Evolutionary conservation across 1,140 invertebrate species (phyloP).

Genomic region (Orussus abietinus): DNA sequence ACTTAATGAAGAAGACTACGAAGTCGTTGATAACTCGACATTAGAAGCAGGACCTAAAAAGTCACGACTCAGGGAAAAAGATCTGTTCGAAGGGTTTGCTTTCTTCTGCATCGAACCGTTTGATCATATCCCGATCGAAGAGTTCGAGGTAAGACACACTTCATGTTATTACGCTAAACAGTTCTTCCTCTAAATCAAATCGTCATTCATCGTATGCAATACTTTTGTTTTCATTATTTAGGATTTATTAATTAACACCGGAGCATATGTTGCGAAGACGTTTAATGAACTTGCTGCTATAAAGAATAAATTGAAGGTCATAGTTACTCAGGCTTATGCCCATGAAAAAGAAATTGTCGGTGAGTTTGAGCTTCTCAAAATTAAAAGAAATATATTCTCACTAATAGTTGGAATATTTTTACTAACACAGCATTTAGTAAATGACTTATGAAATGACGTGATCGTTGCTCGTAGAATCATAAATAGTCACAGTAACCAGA

Average conservation of each 20-base stretch:
- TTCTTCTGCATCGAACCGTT: constrained; percentile 26
- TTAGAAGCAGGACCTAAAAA: constrained; percentile 18
- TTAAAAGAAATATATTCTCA: not conserved
- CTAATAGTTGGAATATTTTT: constrained; percentile 1
- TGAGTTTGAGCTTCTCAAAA: too few relatives aligned
- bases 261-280: constrained; percentile 16
- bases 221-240: constrained; percentile 6
- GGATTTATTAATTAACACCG: constrained; percentile 20
- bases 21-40: constrained; percentile 23
- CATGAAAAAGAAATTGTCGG: constrained; percentile 19
- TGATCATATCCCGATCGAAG: constrained; percentile 10
- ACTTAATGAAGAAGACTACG: constrained; percentile 54
- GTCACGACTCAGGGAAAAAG: constrained; percentile 16
- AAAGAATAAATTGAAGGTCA: constrained; percentile 8
- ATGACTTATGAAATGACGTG: not conserved
- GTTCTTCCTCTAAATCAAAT: constrained; percentile 1
- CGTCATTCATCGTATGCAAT: not conserved
- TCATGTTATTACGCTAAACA: not conserved
- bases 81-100: constrained; percentile 24
- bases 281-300: constrained; percentile 7
- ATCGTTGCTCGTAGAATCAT: too few relatives aligned
- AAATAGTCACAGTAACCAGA: too few relatives aligned
- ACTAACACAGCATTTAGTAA: not conserved
- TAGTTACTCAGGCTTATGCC: constrained; percentile 13
- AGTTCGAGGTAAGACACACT: constrained; percentile 23